phyloP scores from a whole-genome alignment of 2,888 invertebrate genomes.

The Melanargia galathea region DNA sequence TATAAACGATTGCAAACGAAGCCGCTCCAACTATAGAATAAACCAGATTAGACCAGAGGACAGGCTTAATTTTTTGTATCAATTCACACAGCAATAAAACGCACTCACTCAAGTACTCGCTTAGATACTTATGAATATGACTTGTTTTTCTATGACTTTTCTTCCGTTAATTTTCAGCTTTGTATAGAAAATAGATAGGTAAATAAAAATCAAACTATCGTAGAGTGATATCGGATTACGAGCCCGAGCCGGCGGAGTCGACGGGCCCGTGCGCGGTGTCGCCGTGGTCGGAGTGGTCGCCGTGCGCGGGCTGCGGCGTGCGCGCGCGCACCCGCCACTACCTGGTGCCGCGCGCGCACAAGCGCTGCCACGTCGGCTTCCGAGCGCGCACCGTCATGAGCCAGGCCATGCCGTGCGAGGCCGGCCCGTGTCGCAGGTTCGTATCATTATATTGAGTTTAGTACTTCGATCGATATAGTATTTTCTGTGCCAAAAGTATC shows the following conservation, averaged over 20 bases:
- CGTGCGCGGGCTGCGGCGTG: slow-evolving; percentile 87
- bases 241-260: slow-evolving; percentile 70
- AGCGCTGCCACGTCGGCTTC: slow-evolving; percentile 82
- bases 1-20: too few species aligned
- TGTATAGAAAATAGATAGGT: too few species aligned
- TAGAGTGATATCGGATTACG: slow-evolving; percentile 72
- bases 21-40: too few species aligned
- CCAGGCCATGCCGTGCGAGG: slow-evolving; percentile 74
- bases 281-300: slow-evolving; percentile 90
- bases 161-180: too few species aligned
- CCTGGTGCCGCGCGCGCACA: slow-evolving; percentile 82
- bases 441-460: background rate
- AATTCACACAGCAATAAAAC: too few species aligned
- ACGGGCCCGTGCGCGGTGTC: slow-evolving; percentile 85
- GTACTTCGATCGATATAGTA: too few species aligned
- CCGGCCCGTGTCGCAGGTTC: slow-evolving; percentile 65
- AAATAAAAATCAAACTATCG: background rate
- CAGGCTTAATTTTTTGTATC: too few species aligned
- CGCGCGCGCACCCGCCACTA: slow-evolving; percentile 87
- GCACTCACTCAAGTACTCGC: too few species aligned
- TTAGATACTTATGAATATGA: too few species aligned
- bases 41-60: too few species aligned
- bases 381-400: slow-evolving; percentile 65
- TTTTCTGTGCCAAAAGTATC: too few species aligned
- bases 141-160: too few species aligned